Percentiles rank a stretch among this genome's conserved stretches.
phyloP scores from a whole-genome alignment of 2,888 invertebrate genomes.

The Abrostola triplasia region DNA sequence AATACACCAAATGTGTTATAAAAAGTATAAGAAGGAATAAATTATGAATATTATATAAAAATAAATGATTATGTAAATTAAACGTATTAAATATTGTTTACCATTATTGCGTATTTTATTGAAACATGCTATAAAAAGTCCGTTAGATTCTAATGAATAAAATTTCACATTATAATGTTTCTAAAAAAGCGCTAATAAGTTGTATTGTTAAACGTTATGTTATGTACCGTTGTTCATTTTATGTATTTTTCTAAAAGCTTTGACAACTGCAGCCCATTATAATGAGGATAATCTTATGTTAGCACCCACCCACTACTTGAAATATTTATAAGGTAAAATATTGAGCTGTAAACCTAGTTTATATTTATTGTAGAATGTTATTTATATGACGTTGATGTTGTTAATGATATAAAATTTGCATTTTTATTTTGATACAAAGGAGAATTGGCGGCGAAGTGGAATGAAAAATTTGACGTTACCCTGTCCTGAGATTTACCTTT shows the following conservation, averaged over 20 bases:
- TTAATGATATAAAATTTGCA: neutral
- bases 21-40: neutral
- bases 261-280: conserved; percentile 28
- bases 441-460: neutral
- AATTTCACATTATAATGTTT: conserved; percentile 18
- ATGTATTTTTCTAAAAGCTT: conserved; percentile 7
- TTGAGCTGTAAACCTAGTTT: conserved; percentile 5
- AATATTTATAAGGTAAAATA: conserved; percentile 10
- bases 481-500: too few relatives aligned
- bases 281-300: conserved; percentile 2
- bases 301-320: conserved; percentile 10
- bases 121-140: neutral
- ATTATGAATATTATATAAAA: too few relatives aligned
- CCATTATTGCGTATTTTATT: neutral
- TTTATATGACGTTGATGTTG: conserved; percentile 5
- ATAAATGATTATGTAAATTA: too few relatives aligned
- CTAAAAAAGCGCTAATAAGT: conserved; percentile 18
- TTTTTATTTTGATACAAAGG: neutral
- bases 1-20: neutral
- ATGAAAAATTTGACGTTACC: too few relatives aligned
- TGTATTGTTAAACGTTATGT: conserved; percentile 22
- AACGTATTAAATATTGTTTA: too few relatives aligned
- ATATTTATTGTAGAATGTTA: conserved; percentile 1
- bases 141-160: conserved; percentile 28
- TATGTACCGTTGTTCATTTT: conserved; percentile 37